These are phyloP conservation scores for Sinodicranocentrus sp. DNA, from an alignment of 2,888 invertebrate species.

Conservation along the genomic window DNA sequence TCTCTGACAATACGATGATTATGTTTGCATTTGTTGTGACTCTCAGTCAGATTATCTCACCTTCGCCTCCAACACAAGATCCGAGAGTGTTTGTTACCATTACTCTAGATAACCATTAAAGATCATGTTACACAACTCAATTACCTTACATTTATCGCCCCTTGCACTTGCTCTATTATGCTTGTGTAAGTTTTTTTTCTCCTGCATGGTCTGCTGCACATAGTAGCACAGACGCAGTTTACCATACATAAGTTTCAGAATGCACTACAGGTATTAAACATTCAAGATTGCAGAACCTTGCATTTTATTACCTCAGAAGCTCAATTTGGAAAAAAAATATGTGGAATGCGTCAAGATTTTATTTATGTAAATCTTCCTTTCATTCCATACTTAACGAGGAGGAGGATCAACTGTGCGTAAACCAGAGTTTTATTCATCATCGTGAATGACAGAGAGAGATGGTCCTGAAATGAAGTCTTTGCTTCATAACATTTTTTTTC, in stretches of 20 bases:
- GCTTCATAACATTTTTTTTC: constrained; percentile 1
- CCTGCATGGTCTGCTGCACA: constrained; percentile 58
- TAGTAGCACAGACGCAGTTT: constrained; percentile 56
- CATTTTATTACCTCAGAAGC: constrained; percentile 46
- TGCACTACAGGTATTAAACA: constrained; percentile 48
- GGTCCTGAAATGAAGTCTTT: constrained; percentile 9
- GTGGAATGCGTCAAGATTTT: constrained; percentile 15
- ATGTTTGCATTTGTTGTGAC: constrained; percentile 51
- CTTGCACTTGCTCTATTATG: constrained; percentile 66
- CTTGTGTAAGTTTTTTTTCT: constrained; percentile 47
- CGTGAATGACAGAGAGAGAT: constrained; percentile 14
- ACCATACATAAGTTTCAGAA: constrained; percentile 9
- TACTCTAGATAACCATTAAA: constrained; percentile 58
- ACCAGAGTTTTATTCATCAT: neutral
- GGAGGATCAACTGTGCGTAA: constrained; percentile 4
- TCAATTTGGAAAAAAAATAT: constrained; percentile 24
- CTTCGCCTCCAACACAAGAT: constrained; percentile 53
- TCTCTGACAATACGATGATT: constrained; percentile 48
- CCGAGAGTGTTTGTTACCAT: constrained; percentile 43
- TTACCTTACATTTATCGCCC: constrained; percentile 60
- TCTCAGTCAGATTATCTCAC: constrained; percentile 52
- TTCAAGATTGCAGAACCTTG: constrained; percentile 35
- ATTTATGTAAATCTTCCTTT: constrained; percentile 27
- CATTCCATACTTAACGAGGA: neutral
- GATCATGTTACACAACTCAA: constrained; percentile 70